A percentile compares a stretch with the other conserved stretches of the same genome.
These are phyloP conservation scores for Cecidostiba fungosa DNA, from an alignment of 2,888 invertebrate genomes.

Conservation along the genomic window DNA sequence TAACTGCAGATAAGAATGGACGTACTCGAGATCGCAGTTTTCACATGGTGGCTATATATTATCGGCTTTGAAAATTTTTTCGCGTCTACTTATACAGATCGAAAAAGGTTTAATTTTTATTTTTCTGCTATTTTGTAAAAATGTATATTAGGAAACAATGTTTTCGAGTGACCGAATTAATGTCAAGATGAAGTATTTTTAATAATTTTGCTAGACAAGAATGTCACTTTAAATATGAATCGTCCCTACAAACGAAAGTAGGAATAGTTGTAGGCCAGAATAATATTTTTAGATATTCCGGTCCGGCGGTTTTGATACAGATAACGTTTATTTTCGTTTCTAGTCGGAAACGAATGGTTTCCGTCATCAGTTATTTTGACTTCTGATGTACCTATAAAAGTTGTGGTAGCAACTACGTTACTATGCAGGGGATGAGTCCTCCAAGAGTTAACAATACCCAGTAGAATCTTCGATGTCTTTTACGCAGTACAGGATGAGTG, in stretches of 20 bases:
- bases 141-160: slow-evolving; percentile 46
- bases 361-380: neutral
- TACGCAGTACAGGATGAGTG: neutral
- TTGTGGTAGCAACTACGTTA: neutral
- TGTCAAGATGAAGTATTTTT: too few relatives aligned
- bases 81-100: too few relatives aligned
- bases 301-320: slow-evolving; percentile 32
- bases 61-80: neutral
- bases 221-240: neutral
- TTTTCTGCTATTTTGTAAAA: too few relatives aligned
- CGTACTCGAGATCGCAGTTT: neutral
- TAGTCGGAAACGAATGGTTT: neutral
- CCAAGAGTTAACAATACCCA: neutral
- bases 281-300: slow-evolving; percentile 22
- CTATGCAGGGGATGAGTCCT: too few relatives aligned
- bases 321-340: slow-evolving; percentile 7
- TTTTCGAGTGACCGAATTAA: slow-evolving; percentile 69
- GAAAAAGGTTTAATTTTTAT: too few relatives aligned
- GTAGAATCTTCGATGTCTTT: neutral
- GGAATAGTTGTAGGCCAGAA: neutral
- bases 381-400: neutral
- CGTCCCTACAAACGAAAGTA: neutral
- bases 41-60: neutral
- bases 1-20: neutral
- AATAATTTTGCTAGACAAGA: too few relatives aligned